Base-by-base conservation (phyloP, 2,888 invertebrate genomes). In the Entomobrya proxima region DNA sequence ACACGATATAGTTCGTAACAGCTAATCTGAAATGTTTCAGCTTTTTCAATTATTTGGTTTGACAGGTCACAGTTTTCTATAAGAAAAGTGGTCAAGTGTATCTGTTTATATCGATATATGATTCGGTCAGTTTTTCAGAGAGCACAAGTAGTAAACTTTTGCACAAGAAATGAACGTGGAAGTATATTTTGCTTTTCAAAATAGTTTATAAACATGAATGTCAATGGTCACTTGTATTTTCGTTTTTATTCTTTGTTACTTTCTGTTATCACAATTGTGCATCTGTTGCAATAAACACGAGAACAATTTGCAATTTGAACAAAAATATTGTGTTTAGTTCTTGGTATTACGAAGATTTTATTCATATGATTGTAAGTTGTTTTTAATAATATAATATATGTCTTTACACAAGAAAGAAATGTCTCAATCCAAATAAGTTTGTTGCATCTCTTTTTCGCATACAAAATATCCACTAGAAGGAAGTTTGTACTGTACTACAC, bases 251-350 rank as follows among this genome's bases (percentile, higher is more conserved):
- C 47, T 72, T 72, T 72, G 72, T 50, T 67, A 13, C 47, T 18
- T 80, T 50, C 40, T 82, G 18, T 74, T 69, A 84, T 77, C 76
- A 84, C 69, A 69, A 84, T 40, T 32, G 37, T 37, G 32, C 37
- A 84, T 67, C 30, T 55, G 35, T 64, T 24, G 21, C 55, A 83
- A 52, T 30, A 37, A 74, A 82, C 74, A 74, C 50, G 47, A 55
- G 81, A 7, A 21, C 24, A 64, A 76, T 18, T 58, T 72, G 35
- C 67, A 40, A 40, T 64, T 37, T 30, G 37, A 37, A 30, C 64
- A 74, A 55, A 55, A 64, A 64, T 18, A 64, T 52, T 15, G 6
- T 32, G 35, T 64, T 24, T 40, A 64, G 37, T 40, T 55, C 7
- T 13, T 55, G 50, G 32, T 80, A 37, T 50, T 64, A 64, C 58